These are phyloP conservation scores for Eidolon helvum DNA, from an alignment of 2,113 vertebrate genomes.

Conservation along the genomic window DNA sequence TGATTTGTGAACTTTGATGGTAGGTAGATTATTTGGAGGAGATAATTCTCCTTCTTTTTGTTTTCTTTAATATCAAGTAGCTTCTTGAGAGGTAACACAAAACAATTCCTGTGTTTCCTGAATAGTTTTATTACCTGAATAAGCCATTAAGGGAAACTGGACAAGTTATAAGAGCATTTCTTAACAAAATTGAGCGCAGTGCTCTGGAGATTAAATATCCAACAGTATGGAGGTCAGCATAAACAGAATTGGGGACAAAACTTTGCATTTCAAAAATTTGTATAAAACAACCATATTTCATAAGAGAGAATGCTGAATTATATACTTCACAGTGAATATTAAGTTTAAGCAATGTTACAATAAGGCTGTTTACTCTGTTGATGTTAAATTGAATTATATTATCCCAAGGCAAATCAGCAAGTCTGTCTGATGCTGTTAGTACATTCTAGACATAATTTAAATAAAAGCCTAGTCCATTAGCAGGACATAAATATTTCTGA, in stretches of 20 bases:
- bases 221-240: not conserved
- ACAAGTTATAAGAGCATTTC: not conserved
- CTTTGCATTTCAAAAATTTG: constrained; percentile 14
- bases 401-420: constrained; percentile 14
- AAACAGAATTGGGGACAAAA: not conserved
- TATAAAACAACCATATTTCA: not conserved
- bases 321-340: not conserved
- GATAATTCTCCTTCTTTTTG: not conserved
- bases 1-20: not conserved
- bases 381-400: constrained; percentile 29
- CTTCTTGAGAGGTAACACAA: not conserved
- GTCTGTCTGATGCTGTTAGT: constrained; percentile 21
- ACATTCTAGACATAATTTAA: not conserved
- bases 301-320: constrained; percentile 3
- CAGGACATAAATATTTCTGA: not conserved
- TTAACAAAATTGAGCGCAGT: constrained; percentile 8
- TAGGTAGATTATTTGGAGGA: not conserved
- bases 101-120: not conserved
- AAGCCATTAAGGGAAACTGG: constrained; percentile 26
- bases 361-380: constrained; percentile 17
- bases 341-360: constrained; percentile 14
- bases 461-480: not conserved
- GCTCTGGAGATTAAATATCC: not conserved
- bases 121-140: not conserved
- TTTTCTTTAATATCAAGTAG: not conserved